Evolutionary conservation across 2,797 vertebrate species (phyloP).

Genomic region (Lithobates pipiens): DNA sequence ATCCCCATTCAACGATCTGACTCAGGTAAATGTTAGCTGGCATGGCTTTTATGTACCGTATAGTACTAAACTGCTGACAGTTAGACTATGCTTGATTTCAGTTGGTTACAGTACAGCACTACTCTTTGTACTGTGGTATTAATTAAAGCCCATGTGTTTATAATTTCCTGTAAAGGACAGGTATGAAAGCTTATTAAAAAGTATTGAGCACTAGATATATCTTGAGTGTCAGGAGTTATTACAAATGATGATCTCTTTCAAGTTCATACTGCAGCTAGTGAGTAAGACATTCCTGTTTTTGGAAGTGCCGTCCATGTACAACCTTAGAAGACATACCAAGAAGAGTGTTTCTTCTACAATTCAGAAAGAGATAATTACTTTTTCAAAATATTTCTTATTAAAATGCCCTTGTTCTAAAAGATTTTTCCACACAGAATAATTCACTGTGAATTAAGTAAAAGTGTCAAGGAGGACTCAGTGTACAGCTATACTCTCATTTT

Average conservation of each 20-base stretch:
- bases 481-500: slow-evolving; percentile 80
- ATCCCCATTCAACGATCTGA: background rate
- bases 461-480: slow-evolving; percentile 75
- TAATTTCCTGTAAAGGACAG: background rate
- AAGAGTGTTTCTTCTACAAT: slow-evolving; percentile 24
- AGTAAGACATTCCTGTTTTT: background rate
- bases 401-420: slow-evolving; percentile 71
- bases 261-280: background rate
- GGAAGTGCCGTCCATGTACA: slow-evolving; percentile 3
- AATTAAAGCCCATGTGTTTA: background rate
- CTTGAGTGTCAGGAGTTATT: background rate
- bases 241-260: background rate
- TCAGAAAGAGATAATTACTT: slow-evolving; percentile 65
- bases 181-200: slow-evolving; percentile 2
- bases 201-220: background rate
- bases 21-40: too few species aligned
- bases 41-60: background rate
- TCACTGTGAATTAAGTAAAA: slow-evolving; percentile 76
- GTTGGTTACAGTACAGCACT: background rate
- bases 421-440: slow-evolving; percentile 73
- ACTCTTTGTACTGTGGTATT: background rate
- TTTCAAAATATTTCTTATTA: slow-evolving; percentile 66
- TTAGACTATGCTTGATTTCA: background rate
- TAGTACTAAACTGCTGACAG: background rate
- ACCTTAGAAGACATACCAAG: slow-evolving; percentile 7